Base-by-base conservation (phyloP, 2,888 invertebrate genomes). In the Tenodera sinensis region DNA sequence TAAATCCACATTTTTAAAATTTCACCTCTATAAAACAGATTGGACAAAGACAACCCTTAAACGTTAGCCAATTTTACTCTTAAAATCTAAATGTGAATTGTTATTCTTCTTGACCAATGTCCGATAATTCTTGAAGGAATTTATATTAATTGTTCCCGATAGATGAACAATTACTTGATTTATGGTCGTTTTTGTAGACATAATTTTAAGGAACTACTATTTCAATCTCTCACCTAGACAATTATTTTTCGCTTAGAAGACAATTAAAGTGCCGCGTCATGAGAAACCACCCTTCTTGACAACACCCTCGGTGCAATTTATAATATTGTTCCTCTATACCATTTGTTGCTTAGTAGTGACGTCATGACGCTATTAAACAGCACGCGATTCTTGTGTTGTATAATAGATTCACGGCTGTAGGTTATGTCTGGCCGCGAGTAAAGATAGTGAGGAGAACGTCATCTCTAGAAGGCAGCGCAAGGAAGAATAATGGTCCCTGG, bases 401-500 rank as follows among this genome's bases (percentile, higher is more conserved):
- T 71, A 71, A 71, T 71, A 71, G 54, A 71, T 71, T 71, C 54
- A 71, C 15, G 54, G 54, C 54, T 87, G 81, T 83, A 87, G 87
- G 87, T 87, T 87, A 87, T 87, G 87, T 81, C 81, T 83, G 87
- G 30, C 83, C 12, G 34, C n/a, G 34, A 71, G 54, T 71, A 71
- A 30, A 87, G 87, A 87, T 87, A 87, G 87, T 83, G 54, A 71
- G 54, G 54, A 71, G 54, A 71, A 87, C 87, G 82, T 86, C 71
- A 86, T 86, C 81, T 81, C 86, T 86, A 71, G 71, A 86, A 86
- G 86, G 86, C 86, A 81, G 86, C 42, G 87, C n/a, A 30, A 83
- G 83, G 87, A 87, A 87, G 87, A 87, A 83, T 87, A 87, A 87
- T 87, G 87, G 87, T 30, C 87, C 34, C 87, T 87, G 87, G 82